Evolutionary conservation across 2,797 vertebrate species (phyloP), one percentile per base, ranked within the genome.

Genomic region (Coreius guichenoti): DNA sequence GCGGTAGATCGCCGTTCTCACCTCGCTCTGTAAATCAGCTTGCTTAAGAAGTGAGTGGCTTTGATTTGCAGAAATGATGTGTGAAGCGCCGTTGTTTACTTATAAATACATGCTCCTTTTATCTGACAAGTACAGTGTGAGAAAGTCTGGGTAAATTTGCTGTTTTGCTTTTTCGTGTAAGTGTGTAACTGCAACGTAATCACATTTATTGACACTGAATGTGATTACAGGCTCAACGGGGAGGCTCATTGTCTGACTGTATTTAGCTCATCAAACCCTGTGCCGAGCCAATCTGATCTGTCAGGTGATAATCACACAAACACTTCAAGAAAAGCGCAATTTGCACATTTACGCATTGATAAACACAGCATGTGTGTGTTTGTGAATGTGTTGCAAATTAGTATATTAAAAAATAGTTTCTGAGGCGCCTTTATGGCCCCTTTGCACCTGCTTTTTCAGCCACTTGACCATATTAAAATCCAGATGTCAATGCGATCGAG

Each of bases 191-290:
- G 73, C 43, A 31, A 56, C 47, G 49, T 82, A 85, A 84, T 84
- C 70, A 26, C 58, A 69, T 87, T 81, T 79, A 70, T 69, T 58
- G 80, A 31, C 49, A 7, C 39, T 80, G 86, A 86, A 87, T 87
- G 81, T 63, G 83, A 87, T 90, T 87, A 90, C 80, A 79, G 61
- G 68, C 86, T 72, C 88, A 72, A 65, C n/a, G 17, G 85, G 84
- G 75, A 84, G 77, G 82, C 83, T 65, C 8, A 80, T 74, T 81
- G 70, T 86, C 87, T n/a, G 39, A 74, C 73, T 73, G 77, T 73
- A 86, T 87, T 85, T 88, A 87, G 58, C 81, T 84, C 74, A 68
- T 88, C 78, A 72, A 51, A 78, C 39, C 45, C 29, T 47, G 29
- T n/a, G 73, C 39, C 6, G 26, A 47, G 61, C 39, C 72, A 33